Conservation (phyloP, 2,888 invertebrate genomes). For the Eupithecia vulgata region DNA sequence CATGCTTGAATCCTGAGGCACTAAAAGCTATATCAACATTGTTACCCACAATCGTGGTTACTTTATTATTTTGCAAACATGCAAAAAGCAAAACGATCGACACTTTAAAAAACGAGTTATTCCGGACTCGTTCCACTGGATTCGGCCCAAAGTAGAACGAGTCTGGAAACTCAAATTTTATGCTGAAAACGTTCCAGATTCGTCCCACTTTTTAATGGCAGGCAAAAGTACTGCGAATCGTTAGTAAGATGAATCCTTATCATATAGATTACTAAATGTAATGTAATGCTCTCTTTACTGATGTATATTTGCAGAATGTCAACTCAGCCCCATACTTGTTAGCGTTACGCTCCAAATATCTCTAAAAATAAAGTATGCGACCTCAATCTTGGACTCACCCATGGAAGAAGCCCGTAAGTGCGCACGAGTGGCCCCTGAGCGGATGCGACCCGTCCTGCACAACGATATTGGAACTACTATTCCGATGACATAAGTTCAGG, state of each 20-base stretch:
- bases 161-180: too few relatives aligned
- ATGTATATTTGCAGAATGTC: not conserved
- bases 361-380: constrained; percentile 47
- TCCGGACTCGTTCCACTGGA: too few relatives aligned
- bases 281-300: too few relatives aligned
- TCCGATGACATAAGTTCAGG: constrained; percentile 57
- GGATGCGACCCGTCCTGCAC: constrained; percentile 58
- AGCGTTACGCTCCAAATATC: constrained; percentile 45
- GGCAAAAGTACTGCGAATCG: too few relatives aligned
- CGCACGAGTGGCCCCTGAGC: constrained; percentile 57
- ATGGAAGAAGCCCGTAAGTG: constrained; percentile 54
- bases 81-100: not conserved
- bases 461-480: constrained; percentile 54
- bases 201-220: too few relatives aligned
- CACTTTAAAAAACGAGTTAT: too few relatives aligned
- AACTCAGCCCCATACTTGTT: constrained; percentile 3
- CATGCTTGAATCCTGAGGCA: constrained; percentile 12
- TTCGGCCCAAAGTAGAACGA: too few relatives aligned
- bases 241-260: too few relatives aligned
- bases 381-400: constrained; percentile 62
- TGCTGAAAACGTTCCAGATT: too few relatives aligned
- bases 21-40: not conserved
- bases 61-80: constrained; percentile 3
- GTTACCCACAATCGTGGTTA: not conserved
- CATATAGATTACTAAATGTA: too few relatives aligned